Evolutionary conservation across 2,797 vertebrate genomes (phyloP).

Genomic region (Astyanax mexicanus): DNA sequence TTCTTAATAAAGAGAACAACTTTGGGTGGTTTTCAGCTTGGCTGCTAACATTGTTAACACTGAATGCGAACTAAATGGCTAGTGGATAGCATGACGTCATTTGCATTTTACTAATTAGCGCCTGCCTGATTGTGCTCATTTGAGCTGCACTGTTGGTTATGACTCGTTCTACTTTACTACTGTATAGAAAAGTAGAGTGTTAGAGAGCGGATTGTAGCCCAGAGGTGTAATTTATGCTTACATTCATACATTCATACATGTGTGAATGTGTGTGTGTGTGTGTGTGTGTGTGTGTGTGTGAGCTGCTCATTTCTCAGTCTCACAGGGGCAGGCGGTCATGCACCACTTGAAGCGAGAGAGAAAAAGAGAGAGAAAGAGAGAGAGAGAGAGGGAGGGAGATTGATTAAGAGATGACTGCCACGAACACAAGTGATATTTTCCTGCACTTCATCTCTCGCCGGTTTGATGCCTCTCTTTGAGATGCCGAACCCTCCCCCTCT

Average conservation of each 20-base stretch:
- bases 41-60: neutral
- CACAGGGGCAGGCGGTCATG: neutral
- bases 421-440: constrained; percentile 73
- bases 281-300: neutral
- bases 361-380: constrained; percentile 2
- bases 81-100: neutral
- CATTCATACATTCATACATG: too few relatives aligned
- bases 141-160: neutral
- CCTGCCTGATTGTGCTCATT: too few relatives aligned
- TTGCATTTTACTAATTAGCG: neutral
- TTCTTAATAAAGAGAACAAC: too few relatives aligned
- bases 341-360: neutral
- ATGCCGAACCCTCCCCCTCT: constrained; percentile 80
- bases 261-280: too few relatives aligned
- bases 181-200: neutral
- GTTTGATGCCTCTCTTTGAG: constrained; percentile 77
- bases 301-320: constrained; percentile 28
- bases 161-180: neutral
- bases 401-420: constrained; percentile 74
- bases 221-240: neutral
- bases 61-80: neutral
- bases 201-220: neutral
- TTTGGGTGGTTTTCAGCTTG: too few relatives aligned
- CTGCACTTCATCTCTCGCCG: constrained; percentile 70
- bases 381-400: constrained; percentile 70